Evolutionary conservation across 2,797 vertebrate genomes (phyloP).

Genomic region (Amniataba percoides): DNA sequence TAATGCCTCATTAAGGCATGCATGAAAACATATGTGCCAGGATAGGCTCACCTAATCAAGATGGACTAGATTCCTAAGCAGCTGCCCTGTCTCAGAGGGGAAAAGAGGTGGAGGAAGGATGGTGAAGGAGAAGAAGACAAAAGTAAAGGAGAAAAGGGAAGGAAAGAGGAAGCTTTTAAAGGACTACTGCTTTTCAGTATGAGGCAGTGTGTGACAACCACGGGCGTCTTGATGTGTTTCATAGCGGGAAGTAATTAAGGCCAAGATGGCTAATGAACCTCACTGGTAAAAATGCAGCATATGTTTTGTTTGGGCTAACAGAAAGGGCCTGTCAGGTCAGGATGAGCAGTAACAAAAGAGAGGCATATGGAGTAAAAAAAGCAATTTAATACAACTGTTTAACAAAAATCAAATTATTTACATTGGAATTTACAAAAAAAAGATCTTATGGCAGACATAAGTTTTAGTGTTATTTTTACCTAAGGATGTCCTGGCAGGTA

Average conservation of each 20-base stretch:
- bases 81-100: slow-evolving; percentile 67
- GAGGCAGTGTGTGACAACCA: slow-evolving; percentile 29
- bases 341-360: slow-evolving; percentile 7
- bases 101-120: slow-evolving; percentile 32
- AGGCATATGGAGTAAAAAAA: background rate
- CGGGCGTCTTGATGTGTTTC: slow-evolving; percentile 44
- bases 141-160: slow-evolving; percentile 27
- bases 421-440: background rate
- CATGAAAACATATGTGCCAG: slow-evolving; percentile 76
- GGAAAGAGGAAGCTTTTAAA: slow-evolving; percentile 27
- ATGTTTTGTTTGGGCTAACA: slow-evolving; percentile 30
- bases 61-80: slow-evolving; percentile 76
- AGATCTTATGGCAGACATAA: background rate
- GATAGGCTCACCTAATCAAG: slow-evolving; percentile 76
- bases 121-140: slow-evolving; percentile 21
- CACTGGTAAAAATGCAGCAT: slow-evolving; percentile 22
- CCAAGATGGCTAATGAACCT: slow-evolving; percentile 61
- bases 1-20: slow-evolving; percentile 84
- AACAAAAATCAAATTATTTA: background rate
- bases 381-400: background rate
- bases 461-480: slow-evolving; percentile 78
- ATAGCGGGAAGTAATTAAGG: slow-evolving; percentile 67
- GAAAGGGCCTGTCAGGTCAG: slow-evolving; percentile 8
- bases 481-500: slow-evolving; percentile 97
- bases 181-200: slow-evolving; percentile 12